Evolutionary conservation across 2,113 vertebrate species (phyloP), one percentile per base, ranked within the genome.

Genomic region (Geococcyx californianus): DNA sequence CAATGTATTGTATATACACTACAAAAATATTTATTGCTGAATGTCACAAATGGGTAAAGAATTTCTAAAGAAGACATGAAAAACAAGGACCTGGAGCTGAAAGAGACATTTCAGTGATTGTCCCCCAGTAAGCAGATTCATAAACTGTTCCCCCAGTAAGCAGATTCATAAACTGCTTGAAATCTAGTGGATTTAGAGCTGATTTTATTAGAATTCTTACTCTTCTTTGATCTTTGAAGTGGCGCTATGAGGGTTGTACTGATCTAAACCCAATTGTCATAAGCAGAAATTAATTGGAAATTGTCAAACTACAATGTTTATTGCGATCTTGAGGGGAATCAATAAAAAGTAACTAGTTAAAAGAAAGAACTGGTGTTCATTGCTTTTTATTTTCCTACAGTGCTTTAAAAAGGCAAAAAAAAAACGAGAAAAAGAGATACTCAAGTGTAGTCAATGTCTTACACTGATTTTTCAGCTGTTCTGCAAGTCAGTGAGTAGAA

Each of bases 151-250:
- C n/a, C n/a, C n/a, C n/a, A n/a, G n/a, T n/a, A n/a, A n/a, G n/a
- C n/a, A n/a, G n/a, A n/a, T n/a, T n/a, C n/a, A n/a, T n/a, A n/a
- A n/a, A 82, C 31, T 58, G 58, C 66, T 89, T 87, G 87, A 96
- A 89, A 89, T 93, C 52, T 79, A 69, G 82, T 84, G 69, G 77
- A 85, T 87, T 69, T 94, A 84, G 67, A 79, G 62, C 29, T 91
- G 47, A 66, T 87, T 80, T 92, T 69, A 45, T 79, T 84, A 87
- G 54, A 79, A 87, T 79, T 84, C 75, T 34, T 90, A 29, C 55
- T 36, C 68, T 86, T 47, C 73, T 95, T 95, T 79, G 69, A 73
- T 95, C 84, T 95, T 45, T 40, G 33, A 54, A 12, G 18, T 66
- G 58, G 28, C 3, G 2, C 5, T 78, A 68, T 52, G 78, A 51